A percentile compares a stretch with the other conserved stretches of the same genome.
Conservation (phyloP, 1,140 invertebrate species). For the Calliopsis andreniformis region DNA sequence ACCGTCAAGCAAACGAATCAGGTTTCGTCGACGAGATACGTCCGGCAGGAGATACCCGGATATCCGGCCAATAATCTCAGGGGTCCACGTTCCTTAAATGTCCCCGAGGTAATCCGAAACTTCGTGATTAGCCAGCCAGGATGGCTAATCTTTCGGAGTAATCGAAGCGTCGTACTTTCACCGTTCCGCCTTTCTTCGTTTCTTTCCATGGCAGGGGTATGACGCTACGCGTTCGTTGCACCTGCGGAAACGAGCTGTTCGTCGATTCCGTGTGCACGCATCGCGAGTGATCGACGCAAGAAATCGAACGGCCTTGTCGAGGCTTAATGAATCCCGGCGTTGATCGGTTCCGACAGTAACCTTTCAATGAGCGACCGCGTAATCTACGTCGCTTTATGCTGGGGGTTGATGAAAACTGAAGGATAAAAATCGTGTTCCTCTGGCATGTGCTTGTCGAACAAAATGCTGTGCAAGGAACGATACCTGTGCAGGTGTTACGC, state of each 20-base stretch:
- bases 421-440: not conserved
- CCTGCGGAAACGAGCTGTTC: conserved; percentile 41
- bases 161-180: conserved; percentile 60
- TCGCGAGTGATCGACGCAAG: conserved; percentile 19
- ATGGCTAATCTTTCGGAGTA: conserved; percentile 58
- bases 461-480: no score
- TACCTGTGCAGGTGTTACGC: no score
- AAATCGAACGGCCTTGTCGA: conserved; percentile 32
- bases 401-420: not conserved
- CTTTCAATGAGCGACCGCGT: conserved; percentile 8
- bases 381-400: not conserved
- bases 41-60: conserved; percentile 2
- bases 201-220: conserved; percentile 19
- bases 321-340: not conserved
- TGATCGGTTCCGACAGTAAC: conserved; percentile 8
- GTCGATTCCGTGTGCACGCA: not conserved
- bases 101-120: conserved; percentile 41
- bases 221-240: conserved; percentile 27
- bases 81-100: conserved; percentile 11
- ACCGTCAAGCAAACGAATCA: not conserved
- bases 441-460: not conserved
- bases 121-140: conserved; percentile 43
- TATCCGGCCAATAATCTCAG: conserved; percentile 20
- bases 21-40: conserved; percentile 11
- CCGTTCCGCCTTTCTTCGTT: conserved; percentile 46